A percentile compares a stretch with the other conserved stretches of the same genome.
Evolutionary conservation across 2,113 vertebrate genomes (phyloP).

Genomic region (Trematomus loennbergii): DNA sequence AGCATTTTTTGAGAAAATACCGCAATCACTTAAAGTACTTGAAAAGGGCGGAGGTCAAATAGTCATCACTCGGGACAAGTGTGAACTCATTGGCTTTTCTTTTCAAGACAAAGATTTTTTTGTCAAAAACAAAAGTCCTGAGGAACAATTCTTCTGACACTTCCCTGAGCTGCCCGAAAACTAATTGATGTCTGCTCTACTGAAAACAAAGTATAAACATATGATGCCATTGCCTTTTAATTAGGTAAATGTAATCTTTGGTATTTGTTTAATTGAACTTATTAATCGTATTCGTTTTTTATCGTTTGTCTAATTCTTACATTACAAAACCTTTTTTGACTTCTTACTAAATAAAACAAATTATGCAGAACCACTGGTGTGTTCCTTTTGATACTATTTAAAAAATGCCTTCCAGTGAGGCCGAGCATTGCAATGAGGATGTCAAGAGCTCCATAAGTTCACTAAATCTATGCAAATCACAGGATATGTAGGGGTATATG

Average conservation of each 20-base stretch:
- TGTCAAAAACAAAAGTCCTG: conserved; percentile 35
- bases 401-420: not conserved
- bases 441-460: not conserved
- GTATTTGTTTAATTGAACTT: too few species aligned
- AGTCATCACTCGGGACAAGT: conserved; percentile 24
- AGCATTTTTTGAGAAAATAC: too few species aligned
- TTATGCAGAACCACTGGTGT: not conserved
- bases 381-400: not conserved
- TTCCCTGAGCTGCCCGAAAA: too few species aligned
- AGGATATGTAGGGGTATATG: not conserved
- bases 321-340: too few species aligned
- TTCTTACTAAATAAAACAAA: not conserved
- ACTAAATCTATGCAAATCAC: not conserved
- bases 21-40: conserved; percentile 20
- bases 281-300: too few species aligned
- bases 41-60: conserved; percentile 49
- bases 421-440: not conserved
- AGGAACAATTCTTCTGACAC: conserved; percentile 26
- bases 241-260: too few species aligned
- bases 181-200: too few species aligned
- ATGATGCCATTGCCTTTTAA: too few species aligned
- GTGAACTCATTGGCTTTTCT: conserved; percentile 29
- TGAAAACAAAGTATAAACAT: too few species aligned
- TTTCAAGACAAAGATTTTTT: conserved; percentile 7
- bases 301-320: too few species aligned